Conservation (phyloP, 1,140 invertebrate genomes). For the Parapsyche elsis region DNA sequence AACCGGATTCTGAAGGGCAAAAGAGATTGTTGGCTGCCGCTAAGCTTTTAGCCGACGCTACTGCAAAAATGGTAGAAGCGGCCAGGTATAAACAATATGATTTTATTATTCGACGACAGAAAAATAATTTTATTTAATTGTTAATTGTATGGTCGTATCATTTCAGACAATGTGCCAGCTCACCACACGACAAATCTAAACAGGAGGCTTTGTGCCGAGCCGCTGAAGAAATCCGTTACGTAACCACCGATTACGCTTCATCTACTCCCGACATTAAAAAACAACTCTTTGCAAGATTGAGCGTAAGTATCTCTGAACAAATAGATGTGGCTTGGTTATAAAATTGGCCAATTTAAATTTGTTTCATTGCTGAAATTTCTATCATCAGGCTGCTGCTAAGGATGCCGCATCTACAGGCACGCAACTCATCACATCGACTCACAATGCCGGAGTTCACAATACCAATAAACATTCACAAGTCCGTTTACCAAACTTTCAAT, state of each 20-base stretch:
- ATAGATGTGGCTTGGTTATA: too few relatives aligned
- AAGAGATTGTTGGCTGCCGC: slow-evolving; percentile 90
- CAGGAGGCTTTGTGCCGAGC: slow-evolving; percentile 87
- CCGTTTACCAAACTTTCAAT: not conserved
- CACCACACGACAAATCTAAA: slow-evolving; percentile 74
- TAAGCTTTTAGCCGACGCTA: slow-evolving; percentile 94
- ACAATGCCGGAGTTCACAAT: slow-evolving; percentile 80
- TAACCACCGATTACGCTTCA: slow-evolving; percentile 78
- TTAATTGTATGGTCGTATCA: slow-evolving; percentile 21
- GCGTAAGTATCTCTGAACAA: slow-evolving; percentile 21
- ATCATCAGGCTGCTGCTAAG: slow-evolving; percentile 76
- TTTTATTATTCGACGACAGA: not conserved
- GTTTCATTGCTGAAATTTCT: slow-evolving; percentile 12
- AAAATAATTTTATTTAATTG: not conserved
- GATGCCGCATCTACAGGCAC: slow-evolving; percentile 90
- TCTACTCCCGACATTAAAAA: slow-evolving; percentile 51
- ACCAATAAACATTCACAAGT: slow-evolving; percentile 72
- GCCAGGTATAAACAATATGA: slow-evolving; percentile 73
- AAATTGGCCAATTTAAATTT: not conserved
- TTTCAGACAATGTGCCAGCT: slow-evolving; percentile 61
- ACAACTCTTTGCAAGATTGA: slow-evolving; percentile 48
- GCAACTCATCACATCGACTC: slow-evolving; percentile 88
- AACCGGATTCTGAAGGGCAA: slow-evolving; percentile 90
- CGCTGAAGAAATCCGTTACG: slow-evolving; percentile 91
- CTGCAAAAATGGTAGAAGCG: slow-evolving; percentile 95